A percentile compares a stretch with the other conserved stretches of the same genome.
These are phyloP conservation scores for Thamnophis sirtalis DNA, from an alignment of 2,113 vertebrate species.

Conservation along the genomic window DNA sequence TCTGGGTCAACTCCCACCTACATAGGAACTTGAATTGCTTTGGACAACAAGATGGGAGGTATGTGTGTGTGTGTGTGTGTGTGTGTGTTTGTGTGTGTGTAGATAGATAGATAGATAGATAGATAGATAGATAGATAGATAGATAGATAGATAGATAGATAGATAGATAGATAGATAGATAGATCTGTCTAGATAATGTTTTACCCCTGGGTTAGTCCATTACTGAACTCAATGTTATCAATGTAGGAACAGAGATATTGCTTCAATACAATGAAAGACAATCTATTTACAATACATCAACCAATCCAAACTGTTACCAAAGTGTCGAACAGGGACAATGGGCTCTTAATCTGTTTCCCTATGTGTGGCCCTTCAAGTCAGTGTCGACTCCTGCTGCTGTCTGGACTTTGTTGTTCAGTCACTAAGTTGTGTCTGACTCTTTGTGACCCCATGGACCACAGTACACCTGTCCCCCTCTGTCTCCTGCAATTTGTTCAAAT, in stretches of 20 bases:
- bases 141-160: no score
- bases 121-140: no score
- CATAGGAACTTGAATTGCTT: background rate
- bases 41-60: background rate
- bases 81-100: no score
- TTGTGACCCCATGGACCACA: background rate
- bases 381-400: background rate
- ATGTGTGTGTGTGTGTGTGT: no score
- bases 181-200: background rate
- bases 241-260: background rate
- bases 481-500: background rate
- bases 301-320: background rate
- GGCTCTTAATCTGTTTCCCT: background rate
- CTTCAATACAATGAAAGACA: background rate
- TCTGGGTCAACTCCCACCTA: no score
- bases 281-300: background rate
- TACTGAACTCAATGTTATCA: background rate
- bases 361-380: background rate
- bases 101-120: no score
- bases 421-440: background rate
- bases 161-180: no score
- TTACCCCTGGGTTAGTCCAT: background rate
- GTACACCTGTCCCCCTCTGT: background rate
- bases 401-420: background rate
- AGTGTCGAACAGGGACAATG: background rate